phyloP scores from a whole-genome alignment of 2,797 vertebrate species.

The Diglossa cyanea region DNA sequence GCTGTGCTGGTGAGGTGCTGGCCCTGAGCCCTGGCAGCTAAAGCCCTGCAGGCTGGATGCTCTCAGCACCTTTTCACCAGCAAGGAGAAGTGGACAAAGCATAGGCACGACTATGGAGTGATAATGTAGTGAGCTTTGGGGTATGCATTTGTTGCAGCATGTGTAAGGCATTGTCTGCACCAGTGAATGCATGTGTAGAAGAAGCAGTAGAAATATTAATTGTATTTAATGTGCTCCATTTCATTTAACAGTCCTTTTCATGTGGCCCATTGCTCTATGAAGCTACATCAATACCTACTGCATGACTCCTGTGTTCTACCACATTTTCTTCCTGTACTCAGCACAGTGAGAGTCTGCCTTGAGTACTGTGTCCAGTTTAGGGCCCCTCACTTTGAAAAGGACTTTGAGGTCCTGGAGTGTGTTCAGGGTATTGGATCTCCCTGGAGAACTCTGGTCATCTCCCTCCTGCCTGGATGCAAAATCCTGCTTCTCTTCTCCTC shows the following conservation, averaged over 20 bases:
- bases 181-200: background rate
- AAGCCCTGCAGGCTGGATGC: fast-evolving
- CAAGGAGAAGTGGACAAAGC: background rate
- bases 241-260: background rate
- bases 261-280: background rate
- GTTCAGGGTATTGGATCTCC: background rate
- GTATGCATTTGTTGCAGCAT: background rate
- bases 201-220: background rate
- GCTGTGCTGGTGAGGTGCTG: background rate
- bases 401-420: background rate
- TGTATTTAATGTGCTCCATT: background rate
- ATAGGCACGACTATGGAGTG: fast-evolving
- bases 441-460: background rate
- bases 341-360: background rate
- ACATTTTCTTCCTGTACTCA: background rate
- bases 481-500: background rate
- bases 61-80: background rate
- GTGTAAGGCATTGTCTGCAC: background rate
- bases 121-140: fast-evolving
- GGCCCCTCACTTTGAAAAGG: background rate
- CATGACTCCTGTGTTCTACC: background rate
- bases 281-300: background rate
- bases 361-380: background rate
- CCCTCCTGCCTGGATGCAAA: background rate
- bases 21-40: background rate